phyloP scores from a whole-genome alignment of 1,140 invertebrate species.

The Euglossa dilemma region DNA sequence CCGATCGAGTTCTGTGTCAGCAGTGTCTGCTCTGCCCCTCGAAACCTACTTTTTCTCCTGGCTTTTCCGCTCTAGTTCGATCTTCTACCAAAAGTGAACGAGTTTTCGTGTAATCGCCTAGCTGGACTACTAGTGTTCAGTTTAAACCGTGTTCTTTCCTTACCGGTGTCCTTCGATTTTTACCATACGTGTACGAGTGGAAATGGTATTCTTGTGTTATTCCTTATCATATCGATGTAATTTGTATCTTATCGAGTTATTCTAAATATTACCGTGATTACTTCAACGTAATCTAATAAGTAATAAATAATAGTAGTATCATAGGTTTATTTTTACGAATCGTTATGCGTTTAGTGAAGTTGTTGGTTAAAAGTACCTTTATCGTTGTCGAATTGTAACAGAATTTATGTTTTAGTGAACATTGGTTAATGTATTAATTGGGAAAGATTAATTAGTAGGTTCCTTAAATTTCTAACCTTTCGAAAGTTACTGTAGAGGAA shows the following conservation, averaged over 20 bases:
- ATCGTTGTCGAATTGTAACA: background rate
- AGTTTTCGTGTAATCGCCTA: background rate
- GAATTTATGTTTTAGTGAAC: too few species aligned
- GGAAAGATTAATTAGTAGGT: background rate
- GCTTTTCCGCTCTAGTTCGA: background rate
- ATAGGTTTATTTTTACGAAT: background rate
- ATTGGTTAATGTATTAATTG: background rate
- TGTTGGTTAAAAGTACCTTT: background rate
- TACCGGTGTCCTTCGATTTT: background rate
- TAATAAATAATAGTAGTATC: too few species aligned
- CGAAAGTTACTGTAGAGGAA: background rate
- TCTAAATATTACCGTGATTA: background rate
- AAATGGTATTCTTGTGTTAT: background rate
- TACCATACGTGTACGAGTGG: background rate
- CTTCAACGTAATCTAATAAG: background rate
- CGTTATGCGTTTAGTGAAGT: background rate
- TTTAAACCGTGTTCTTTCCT: too few species aligned
- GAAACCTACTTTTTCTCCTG: background rate
- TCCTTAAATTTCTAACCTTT: background rate
- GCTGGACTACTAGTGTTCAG: background rate
- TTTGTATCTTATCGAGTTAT: background rate
- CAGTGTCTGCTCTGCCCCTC: background rate
- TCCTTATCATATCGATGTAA: background rate
- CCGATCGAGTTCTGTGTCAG: conserved; percentile 26
- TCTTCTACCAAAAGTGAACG: background rate